A percentile compares a stretch with the other conserved stretches of the same genome.
These are phyloP conservation scores for Mamestra brassicae DNA, from an alignment of 2,888 invertebrate species.

Conservation along the genomic window DNA sequence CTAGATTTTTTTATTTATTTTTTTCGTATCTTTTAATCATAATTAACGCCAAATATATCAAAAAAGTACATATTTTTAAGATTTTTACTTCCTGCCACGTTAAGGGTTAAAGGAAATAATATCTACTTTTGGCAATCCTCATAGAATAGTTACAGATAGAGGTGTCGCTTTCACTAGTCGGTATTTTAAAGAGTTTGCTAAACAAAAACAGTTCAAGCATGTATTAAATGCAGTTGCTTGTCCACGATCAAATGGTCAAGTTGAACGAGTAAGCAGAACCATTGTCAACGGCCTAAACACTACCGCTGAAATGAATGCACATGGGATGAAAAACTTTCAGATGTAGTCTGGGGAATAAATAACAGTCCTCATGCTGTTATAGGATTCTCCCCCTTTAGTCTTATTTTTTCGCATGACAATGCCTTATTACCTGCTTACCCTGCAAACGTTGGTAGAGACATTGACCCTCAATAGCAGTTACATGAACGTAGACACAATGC, in stretches of 20 bases:
- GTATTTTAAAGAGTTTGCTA: constrained; percentile 2
- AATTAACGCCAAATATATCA: no score
- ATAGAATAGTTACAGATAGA: not conserved
- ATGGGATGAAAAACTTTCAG: not conserved
- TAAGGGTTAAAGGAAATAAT: constrained; percentile 8
- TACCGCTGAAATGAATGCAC: not conserved
- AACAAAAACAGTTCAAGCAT: not conserved
- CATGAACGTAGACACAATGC: no score
- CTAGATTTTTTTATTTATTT: no score
- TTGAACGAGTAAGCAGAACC: not conserved
- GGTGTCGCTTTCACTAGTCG: not conserved
- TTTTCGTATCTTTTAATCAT: no score
- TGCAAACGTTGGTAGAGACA: no score
- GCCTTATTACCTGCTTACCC: no score
- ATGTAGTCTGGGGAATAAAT: constrained; percentile 1
- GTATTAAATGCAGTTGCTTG: not conserved
- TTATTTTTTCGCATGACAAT: no score
- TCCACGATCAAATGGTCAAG: not conserved
- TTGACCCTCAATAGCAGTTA: no score
- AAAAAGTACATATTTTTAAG: no score
- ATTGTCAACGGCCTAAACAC: not conserved
- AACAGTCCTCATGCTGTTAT: not conserved
- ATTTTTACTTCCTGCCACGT: no score
- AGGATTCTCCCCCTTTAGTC: no score
- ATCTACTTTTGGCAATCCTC: constrained; percentile 9